Base-by-base conservation (phyloP, 2,113 vertebrate genomes). In the Penelope pileata region DNA sequence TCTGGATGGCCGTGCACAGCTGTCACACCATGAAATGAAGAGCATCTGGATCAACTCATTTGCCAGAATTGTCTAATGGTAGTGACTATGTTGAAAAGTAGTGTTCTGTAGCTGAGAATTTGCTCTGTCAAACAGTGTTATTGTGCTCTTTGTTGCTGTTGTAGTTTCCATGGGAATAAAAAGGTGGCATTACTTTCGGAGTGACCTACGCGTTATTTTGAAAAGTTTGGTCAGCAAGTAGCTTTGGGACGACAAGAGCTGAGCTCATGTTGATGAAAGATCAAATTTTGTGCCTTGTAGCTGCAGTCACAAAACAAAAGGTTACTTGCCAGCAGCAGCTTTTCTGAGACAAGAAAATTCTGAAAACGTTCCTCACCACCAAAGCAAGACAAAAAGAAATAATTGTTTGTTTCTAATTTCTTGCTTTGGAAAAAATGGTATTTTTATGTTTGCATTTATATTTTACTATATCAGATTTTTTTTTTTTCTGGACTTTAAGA, bases 231-330 rank as follows among this genome's bases (percentile, higher is more conserved):
- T 66, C 51, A 82, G 64, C 80, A 94, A 38, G 84, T n/a, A 66
- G 59, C 79, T 79, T n/a, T 50, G 54, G 66, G 27, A 68, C 74
- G 22, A 29, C 45, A 91, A 82, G 40, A 59, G 47, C 70, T 85
- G 30, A 62, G 80, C 63, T 89, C 58, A 21, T 83, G 85, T 64
- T 85, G 89, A 79, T 0, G 0, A 83, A 96, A 82, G 83, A 83
- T 90, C 78, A 60, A 19, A 86, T 90, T 91, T 91, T 70, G 40
- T 89, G 64, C 69, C 48, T 88, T 92, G 77, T 43, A 42, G 88
- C 81, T 81, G 47, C n/a, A 69, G 76, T 93, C 84, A 83, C 12
- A 59, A 80, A 94, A 90, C 0, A 3, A 58, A 82, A 85, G 53
- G 40, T 63, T 63, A 8, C 56, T 83, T 95, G 87, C 86, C 91